Evolutionary conservation across 2,797 vertebrate species (phyloP).

Genomic region (Pyrocephalus nanus): DNA sequence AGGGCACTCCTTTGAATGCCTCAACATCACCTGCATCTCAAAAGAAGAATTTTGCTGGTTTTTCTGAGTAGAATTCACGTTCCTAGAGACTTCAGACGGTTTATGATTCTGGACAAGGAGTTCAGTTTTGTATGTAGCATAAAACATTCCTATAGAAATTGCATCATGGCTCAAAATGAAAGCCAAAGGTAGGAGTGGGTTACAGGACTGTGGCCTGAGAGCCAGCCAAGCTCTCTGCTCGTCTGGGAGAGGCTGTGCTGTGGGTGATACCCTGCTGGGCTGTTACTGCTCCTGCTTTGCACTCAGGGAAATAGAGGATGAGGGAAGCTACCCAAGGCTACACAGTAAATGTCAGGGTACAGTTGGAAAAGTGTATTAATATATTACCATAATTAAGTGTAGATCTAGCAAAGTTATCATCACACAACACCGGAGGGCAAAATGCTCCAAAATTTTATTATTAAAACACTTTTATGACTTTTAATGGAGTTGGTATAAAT

Average conservation of each 20-base stretch:
- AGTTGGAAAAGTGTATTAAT: neutral
- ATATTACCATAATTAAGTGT: neutral
- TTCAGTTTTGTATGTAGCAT: neutral
- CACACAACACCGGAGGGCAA: neutral
- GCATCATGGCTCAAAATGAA: neutral
- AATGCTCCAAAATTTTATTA: neutral
- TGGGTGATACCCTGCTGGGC: neutral
- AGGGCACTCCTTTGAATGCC: neutral
- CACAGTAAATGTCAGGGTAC: neutral
- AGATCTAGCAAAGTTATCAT: neutral
- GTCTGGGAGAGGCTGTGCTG: no score
- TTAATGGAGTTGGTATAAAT: neutral
- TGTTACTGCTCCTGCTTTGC: neutral
- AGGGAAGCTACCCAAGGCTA: neutral
- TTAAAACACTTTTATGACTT: neutral
- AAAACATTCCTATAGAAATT: neutral
- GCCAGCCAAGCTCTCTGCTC: neutral
- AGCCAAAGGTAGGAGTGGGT: neutral
- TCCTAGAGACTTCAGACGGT: neutral
- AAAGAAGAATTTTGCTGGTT: neutral
- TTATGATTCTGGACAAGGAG: neutral
- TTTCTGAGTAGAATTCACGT: neutral
- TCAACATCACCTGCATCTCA: neutral
- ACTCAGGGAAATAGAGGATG: neutral
- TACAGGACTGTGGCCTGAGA: neutral